phyloP scores from a whole-genome alignment of 2,888 invertebrate species.

The Monopis laevigella region DNA sequence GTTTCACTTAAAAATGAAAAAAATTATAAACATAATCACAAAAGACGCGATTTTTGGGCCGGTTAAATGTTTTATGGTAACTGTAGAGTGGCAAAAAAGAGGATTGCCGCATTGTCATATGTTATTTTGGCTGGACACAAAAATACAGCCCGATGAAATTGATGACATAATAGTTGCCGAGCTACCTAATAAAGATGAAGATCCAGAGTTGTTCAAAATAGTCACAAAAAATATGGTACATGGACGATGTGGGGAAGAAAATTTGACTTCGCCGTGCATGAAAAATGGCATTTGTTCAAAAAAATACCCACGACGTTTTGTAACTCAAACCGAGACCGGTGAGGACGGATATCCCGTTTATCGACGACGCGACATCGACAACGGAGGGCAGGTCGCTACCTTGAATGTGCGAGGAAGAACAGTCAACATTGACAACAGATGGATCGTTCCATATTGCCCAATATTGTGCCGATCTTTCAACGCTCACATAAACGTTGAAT shows the following conservation, averaged over 20 bases:
- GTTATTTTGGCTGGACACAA: slow-evolving; percentile 21
- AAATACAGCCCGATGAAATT: slow-evolving; percentile 21
- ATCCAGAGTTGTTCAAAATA: slow-evolving; percentile 8
- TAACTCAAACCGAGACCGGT: slow-evolving; percentile 12
- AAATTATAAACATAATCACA: slow-evolving; percentile 20
- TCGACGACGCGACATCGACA: slow-evolving; percentile 20
- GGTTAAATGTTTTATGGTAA: slow-evolving; percentile 21
- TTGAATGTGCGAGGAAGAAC: slow-evolving; percentile 22
- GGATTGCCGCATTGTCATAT: slow-evolving; percentile 21
- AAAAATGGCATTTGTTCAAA: slow-evolving; percentile 14
- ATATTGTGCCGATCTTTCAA: background rate
- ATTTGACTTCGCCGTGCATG: slow-evolving; percentile 14
- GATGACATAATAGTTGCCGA: slow-evolving; percentile 21
- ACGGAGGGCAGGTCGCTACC: slow-evolving; percentile 21
- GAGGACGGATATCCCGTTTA: slow-evolving; percentile 22
- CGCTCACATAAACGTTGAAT: slow-evolving; percentile 16
- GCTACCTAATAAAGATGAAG: slow-evolving; percentile 28
- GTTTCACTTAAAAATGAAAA: slow-evolving; percentile 21
- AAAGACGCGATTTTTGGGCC: slow-evolving; percentile 21
- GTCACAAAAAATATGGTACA: slow-evolving; percentile 11
- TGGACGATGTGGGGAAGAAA: slow-evolving; percentile 10
- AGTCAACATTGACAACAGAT: slow-evolving; percentile 23
- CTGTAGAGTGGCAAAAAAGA: slow-evolving; percentile 21
- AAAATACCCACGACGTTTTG: slow-evolving; percentile 4
- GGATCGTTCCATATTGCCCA: slow-evolving; percentile 20